These are phyloP conservation scores for Brachyptera risi DNA, from an alignment of 2,888 invertebrate species.

Conservation along the genomic window DNA sequence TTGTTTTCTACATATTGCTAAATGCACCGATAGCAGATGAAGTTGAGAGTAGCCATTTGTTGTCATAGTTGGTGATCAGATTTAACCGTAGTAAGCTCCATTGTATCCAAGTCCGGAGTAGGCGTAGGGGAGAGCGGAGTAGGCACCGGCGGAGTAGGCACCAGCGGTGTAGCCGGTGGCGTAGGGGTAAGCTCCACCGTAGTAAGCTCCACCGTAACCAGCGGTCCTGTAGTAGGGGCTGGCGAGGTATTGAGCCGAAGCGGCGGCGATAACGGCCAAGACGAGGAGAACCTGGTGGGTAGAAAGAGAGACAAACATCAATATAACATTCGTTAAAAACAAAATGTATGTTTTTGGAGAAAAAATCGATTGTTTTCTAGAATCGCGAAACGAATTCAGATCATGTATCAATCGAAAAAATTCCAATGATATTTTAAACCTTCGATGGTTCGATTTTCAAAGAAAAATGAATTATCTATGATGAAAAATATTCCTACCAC, in stretches of 20 bases:
- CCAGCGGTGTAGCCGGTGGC: slow-evolving; percentile 9
- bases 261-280: slow-evolving; percentile 16
- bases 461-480: too few species aligned
- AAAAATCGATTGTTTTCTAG: too few species aligned
- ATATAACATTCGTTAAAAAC: too few species aligned
- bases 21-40: slow-evolving; percentile 8
- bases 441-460: too few species aligned
- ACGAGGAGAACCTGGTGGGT: slow-evolving; percentile 18
- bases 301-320: too few species aligned
- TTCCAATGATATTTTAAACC: too few species aligned
- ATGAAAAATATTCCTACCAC: too few species aligned
- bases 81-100: slow-evolving; percentile 20
- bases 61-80: slow-evolving; percentile 1
- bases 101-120: slow-evolving; percentile 15
- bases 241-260: slow-evolving; percentile 14
- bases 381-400: too few species aligned
- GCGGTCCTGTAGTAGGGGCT: slow-evolving; percentile 9
- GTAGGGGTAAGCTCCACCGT: slow-evolving; percentile 18
- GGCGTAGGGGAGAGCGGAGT: slow-evolving; percentile 15
- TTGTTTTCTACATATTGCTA: slow-evolving; percentile 6
- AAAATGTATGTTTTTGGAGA: too few species aligned
- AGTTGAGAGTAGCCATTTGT: background rate
- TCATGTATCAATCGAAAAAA: too few species aligned
- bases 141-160: too few species aligned
- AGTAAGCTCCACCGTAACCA: background rate